Evolutionary conservation across 2,113 vertebrate species (phyloP).

Genomic region (Halichoeres trimaculatus): DNA sequence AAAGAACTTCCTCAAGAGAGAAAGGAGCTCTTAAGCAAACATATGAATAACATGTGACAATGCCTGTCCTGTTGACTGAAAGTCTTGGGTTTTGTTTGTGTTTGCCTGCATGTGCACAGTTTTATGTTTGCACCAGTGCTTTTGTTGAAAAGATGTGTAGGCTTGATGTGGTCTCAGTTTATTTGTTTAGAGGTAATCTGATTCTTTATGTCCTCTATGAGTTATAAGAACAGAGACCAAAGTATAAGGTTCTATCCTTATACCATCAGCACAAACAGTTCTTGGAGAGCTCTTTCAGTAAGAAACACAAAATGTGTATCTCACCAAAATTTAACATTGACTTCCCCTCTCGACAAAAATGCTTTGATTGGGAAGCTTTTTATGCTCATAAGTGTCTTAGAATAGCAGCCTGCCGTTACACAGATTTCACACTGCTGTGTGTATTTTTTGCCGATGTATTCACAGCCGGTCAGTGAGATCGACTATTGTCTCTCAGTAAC

Average conservation of each 20-base stretch:
- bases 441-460: neutral
- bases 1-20: constrained; percentile 63
- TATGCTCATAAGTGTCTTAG: constrained; percentile 8
- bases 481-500: constrained; percentile 37
- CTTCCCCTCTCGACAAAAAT: neutral
- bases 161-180: too few species aligned
- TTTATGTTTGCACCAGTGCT: neutral
- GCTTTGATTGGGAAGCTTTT: neutral
- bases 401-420: constrained; percentile 11
- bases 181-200: too few species aligned
- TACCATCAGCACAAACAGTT: neutral
- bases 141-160: neutral
- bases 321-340: neutral
- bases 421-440: constrained; percentile 16
- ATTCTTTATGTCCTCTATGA: too few species aligned
- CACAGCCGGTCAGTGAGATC: constrained; percentile 21
- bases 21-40: constrained; percentile 54
- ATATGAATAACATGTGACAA: constrained; percentile 34
- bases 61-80: constrained; percentile 29
- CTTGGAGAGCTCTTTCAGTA: too few species aligned
- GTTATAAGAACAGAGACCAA: too few species aligned
- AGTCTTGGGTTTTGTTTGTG: constrained; percentile 1
- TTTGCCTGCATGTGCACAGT: neutral
- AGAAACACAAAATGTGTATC: neutral
- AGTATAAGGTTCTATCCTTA: neutral